phyloP scores from a whole-genome alignment of 2,888 invertebrate species.

The Kryphioiulus occultus region DNA sequence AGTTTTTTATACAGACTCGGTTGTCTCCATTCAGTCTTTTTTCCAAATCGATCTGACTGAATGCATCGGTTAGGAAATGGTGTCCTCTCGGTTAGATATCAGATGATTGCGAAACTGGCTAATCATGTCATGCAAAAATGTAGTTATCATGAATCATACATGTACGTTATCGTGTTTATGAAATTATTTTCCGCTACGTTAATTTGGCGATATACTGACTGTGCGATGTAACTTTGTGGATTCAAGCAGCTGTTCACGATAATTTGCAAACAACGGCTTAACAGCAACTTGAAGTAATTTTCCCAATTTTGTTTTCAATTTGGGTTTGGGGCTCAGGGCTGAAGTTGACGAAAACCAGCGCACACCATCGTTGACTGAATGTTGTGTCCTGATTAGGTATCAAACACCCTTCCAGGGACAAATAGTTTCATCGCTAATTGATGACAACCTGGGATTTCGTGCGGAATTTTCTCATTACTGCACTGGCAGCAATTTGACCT shows the following conservation, averaged over 20 bases:
- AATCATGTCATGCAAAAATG: no score
- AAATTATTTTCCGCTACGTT: no score
- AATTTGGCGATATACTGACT: no score
- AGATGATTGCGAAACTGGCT: no score
- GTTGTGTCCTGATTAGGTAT: neutral
- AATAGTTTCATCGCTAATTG: neutral
- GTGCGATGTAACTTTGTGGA: neutral
- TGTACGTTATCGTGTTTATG: no score
- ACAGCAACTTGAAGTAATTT: neutral
- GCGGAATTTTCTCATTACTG: neutral
- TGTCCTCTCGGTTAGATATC: no score
- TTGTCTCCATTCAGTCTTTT: no score
- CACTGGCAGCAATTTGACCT: neutral
- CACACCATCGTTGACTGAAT: neutral
- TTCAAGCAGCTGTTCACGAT: neutral
- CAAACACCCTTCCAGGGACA: neutral
- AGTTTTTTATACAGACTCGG: no score
- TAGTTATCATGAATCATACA: no score
- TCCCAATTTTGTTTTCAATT: neutral
- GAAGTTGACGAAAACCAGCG: neutral
- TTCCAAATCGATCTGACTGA: no score
- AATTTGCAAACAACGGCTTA: neutral
- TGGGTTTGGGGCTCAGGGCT: neutral
- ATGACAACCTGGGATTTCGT: neutral
- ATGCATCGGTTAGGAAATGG: no score